A percentile compares a stretch with the other conserved stretches of the same genome.
These are phyloP conservation scores for Corynorhinus townsendii DNA, from an alignment of 2,113 vertebrate genomes.

Conservation along the genomic window DNA sequence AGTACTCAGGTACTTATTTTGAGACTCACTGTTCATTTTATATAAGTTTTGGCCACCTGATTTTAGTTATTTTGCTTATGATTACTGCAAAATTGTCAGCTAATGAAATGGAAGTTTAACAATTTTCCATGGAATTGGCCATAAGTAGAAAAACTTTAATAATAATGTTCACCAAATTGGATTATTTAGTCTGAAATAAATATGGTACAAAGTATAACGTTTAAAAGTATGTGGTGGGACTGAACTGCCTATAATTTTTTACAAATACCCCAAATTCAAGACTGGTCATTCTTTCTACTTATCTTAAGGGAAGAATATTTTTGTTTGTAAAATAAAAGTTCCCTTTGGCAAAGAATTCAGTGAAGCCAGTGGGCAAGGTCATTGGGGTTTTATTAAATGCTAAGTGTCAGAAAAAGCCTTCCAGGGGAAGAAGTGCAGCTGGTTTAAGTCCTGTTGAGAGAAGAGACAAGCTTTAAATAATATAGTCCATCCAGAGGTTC, in stretches of 20 bases:
- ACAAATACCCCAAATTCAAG: not conserved
- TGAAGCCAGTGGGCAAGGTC: not conserved
- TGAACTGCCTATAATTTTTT: not conserved
- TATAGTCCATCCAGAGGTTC: not conserved
- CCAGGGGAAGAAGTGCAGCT: not conserved
- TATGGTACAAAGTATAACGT: not conserved
- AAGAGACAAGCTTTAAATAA: conserved; percentile 13
- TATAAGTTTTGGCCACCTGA: not conserved
- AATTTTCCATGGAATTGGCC: not conserved
- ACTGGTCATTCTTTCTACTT: not conserved
- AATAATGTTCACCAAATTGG: not conserved
- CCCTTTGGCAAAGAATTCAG: not conserved
- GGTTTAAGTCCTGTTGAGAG: not conserved
- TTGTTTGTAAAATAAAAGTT: not conserved
- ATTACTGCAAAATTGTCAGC: not conserved
- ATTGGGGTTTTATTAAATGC: not conserved
- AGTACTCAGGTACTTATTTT: not conserved
- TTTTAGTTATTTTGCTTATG: not conserved
- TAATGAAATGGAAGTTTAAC: not conserved
- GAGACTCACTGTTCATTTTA: not conserved
- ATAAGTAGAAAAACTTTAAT: not conserved
- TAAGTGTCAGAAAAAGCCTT: conserved; percentile 1
- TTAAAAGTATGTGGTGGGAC: not conserved
- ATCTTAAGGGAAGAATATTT: not conserved
- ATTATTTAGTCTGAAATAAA: not conserved